Evolutionary conservation across 1,140 invertebrate genomes (phyloP).

Genomic region (Brachionus angularis): DNA sequence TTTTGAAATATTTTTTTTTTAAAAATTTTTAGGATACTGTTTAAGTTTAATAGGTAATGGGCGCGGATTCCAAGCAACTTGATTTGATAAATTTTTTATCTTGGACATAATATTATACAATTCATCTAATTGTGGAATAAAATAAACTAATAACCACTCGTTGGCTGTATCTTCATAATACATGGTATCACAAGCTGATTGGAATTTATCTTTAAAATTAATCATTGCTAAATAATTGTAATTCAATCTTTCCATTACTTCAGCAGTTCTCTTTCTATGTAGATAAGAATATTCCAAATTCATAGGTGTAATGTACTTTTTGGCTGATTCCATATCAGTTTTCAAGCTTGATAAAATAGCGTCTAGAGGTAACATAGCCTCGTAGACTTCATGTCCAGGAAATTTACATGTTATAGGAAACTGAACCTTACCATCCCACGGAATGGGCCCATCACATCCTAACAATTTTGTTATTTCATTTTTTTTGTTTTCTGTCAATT

Average conservation of each 20-base stretch:
- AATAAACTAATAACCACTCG: constrained; percentile 41
- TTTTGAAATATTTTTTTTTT: too few species aligned
- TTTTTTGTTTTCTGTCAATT: constrained; percentile 43
- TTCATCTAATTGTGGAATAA: constrained; percentile 22
- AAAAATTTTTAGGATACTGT: constrained; percentile 40
- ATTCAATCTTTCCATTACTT: not conserved
- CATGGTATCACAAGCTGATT: constrained; percentile 19
- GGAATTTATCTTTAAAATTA: constrained; percentile 29
- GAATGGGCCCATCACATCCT: constrained; percentile 19
- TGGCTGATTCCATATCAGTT: constrained; percentile 21
- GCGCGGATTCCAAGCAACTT: constrained; percentile 7
- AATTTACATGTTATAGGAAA: constrained; percentile 28
- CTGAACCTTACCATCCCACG: constrained; percentile 11
- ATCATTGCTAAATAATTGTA: constrained; percentile 23
- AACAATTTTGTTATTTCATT: not conserved
- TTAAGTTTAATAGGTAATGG: constrained; percentile 32
- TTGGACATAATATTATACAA: not conserved
- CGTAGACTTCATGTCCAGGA: constrained; percentile 40
- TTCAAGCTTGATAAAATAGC: not conserved
- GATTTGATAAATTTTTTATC: constrained; percentile 20
- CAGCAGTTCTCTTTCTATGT: constrained; percentile 18
- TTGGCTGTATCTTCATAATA: constrained; percentile 21
- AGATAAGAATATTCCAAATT: constrained; percentile 36
- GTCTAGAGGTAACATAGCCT: not conserved
- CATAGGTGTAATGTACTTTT: constrained; percentile 25